These are phyloP conservation scores for Leptura quadrifasciata DNA, from an alignment of 2,888 invertebrate genomes.

Conservation along the genomic window DNA sequence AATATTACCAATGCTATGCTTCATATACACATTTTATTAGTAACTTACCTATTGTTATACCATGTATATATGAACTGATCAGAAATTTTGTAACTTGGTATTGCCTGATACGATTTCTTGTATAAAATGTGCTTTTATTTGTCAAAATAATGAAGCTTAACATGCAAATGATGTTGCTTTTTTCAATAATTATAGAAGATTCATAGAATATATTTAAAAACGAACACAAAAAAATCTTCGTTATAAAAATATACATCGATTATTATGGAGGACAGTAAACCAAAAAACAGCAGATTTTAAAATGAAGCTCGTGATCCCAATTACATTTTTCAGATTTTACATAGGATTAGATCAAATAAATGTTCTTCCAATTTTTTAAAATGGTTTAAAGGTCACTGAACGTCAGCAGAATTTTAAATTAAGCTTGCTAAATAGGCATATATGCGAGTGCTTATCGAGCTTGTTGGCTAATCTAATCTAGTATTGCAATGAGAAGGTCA, in stretches of 20 bases:
- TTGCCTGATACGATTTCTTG: no score
- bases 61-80: no score
- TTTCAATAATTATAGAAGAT: no score
- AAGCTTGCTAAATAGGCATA: not conserved
- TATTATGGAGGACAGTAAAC: not conserved
- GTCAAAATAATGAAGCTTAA: no score
- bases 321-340: not conserved
- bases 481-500: constrained; percentile 23
- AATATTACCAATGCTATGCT: no score
- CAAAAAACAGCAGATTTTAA: not conserved
- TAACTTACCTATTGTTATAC: no score
- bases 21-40: no score
- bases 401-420: not conserved
- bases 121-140: no score
- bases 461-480: not conserved
- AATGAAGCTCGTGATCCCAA: not conserved
- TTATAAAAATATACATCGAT: not conserved
- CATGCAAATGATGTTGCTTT: no score
- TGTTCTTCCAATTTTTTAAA: not conserved
- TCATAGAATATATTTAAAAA: no score
- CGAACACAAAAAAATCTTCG: not conserved
- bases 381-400: not conserved
- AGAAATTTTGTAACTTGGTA: no score
- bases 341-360: not conserved
- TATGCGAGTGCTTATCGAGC: not conserved